A percentile compares a stretch with the other conserved stretches of the same genome.
phyloP scores from a whole-genome alignment of 2,113 vertebrate species.

The Cinclus cinclus region DNA sequence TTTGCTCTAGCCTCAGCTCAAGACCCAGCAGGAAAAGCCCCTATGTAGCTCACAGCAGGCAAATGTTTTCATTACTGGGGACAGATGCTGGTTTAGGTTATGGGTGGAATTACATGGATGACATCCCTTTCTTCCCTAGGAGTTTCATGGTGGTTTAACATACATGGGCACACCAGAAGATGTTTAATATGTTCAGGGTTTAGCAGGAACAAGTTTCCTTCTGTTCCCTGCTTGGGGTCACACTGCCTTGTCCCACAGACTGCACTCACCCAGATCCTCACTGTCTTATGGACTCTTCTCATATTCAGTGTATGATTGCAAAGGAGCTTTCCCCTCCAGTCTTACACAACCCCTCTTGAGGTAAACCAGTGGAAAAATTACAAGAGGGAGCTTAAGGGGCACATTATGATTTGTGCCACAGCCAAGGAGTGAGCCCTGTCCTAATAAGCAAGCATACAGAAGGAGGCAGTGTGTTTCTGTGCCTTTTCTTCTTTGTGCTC shows the following conservation, averaged over 20 bases:
- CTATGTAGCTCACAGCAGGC: rapidly evolving
- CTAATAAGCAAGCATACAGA: not conserved
- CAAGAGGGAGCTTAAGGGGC: not conserved
- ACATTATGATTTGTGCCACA: not conserved
- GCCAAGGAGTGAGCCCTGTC: not conserved
- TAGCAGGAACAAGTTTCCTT: not conserved
- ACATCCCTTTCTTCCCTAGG: not conserved
- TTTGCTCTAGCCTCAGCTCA: not conserved
- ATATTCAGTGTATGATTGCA: not conserved
- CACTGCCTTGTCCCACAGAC: not conserved
- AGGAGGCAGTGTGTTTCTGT: not conserved
- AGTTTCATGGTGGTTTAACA: not conserved
- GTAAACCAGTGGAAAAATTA: not conserved
- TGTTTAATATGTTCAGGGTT: not conserved
- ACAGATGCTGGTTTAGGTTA: not conserved
- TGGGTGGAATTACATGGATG: not conserved
- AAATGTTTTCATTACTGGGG: not conserved
- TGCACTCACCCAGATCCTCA: not conserved
- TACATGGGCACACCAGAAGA: not conserved
- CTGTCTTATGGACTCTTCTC: not conserved
- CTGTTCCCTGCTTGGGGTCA: not conserved
- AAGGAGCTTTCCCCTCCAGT: not conserved
- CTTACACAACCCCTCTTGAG: not conserved
- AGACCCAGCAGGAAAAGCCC: not conserved
- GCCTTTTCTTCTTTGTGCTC: not conserved